Conservation (phyloP, 2,888 invertebrate genomes). For the Listrodromus nycthemerus region DNA sequence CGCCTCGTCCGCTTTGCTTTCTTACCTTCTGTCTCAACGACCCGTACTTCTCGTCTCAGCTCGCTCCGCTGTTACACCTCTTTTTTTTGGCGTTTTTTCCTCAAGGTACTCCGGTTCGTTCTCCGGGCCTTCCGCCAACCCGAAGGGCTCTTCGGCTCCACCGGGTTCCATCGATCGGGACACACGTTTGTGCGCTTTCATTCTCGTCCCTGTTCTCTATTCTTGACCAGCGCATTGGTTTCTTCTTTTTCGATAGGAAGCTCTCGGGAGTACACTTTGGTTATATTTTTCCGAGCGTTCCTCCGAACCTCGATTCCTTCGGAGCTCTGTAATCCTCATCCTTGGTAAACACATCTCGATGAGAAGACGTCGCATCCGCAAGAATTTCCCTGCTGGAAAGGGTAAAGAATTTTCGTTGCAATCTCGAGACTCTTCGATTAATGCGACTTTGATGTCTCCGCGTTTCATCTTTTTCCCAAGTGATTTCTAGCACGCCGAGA, state of each 20-base stretch:
- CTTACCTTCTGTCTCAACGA: constrained; percentile 2
- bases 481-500: background rate
- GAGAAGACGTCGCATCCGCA: background rate
- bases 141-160: background rate
- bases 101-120: constrained; percentile 3
- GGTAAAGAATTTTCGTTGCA: constrained; percentile 1
- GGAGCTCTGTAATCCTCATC: background rate
- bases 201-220: background rate
- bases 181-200: constrained; percentile 3
- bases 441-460: background rate
- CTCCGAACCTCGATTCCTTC: background rate
- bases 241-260: background rate
- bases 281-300: background rate
- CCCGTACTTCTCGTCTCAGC: background rate
- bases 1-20: background rate
- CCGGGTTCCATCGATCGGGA: constrained; percentile 5
- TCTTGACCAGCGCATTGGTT: background rate
- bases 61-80: background rate
- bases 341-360: background rate
- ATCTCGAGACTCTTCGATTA: constrained; percentile 2
- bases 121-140: constrained; percentile 12
- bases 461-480: constrained; percentile 21
- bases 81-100: constrained; percentile 9
- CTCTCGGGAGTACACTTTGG: background rate
- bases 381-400: background rate